Percentiles rank a stretch among this genome's conserved stretches.
phyloP scores from a whole-genome alignment of 2,797 vertebrate species.

The Sparus aurata region DNA sequence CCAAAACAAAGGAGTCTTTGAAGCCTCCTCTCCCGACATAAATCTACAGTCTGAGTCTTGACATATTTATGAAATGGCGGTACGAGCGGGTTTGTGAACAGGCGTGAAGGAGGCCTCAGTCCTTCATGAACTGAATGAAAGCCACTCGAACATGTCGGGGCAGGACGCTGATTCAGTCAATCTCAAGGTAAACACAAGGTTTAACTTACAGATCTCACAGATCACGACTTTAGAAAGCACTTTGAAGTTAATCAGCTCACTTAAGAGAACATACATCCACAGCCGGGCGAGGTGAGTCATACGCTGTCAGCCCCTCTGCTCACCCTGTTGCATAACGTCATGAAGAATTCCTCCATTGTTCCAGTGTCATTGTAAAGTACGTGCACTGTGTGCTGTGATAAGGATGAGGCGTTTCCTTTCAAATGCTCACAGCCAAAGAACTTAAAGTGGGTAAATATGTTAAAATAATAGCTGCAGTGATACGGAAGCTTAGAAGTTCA shows the following conservation, averaged over 20 bases:
- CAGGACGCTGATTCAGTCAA: slow-evolving; percentile 39
- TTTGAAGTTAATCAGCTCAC: slow-evolving; percentile 65
- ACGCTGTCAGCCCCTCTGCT: slow-evolving; percentile 17
- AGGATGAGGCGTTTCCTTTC: slow-evolving; percentile 31
- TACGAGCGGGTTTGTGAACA: slow-evolving; percentile 4
- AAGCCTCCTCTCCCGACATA: slow-evolving; percentile 5
- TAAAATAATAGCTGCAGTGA: neutral
- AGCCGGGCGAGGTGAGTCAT: slow-evolving; percentile 43
- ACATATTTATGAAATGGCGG: slow-evolving; percentile 24
- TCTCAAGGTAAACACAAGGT: slow-evolving; percentile 59
- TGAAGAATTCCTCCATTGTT: slow-evolving; percentile 53
- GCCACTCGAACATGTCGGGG: slow-evolving; percentile 35
- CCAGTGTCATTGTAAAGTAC: slow-evolving; percentile 22
- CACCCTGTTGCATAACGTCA: slow-evolving; percentile 39
- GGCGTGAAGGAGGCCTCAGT: slow-evolving; percentile 14
- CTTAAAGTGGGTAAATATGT: neutral
- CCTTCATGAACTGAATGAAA: slow-evolving; percentile 11
- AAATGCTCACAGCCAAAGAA: slow-evolving; percentile 15
- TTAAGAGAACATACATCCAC: slow-evolving; percentile 48
- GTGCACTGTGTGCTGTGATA: slow-evolving; percentile 8
- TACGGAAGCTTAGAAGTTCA: slow-evolving; percentile 15
- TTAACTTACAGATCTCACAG: slow-evolving; percentile 42
- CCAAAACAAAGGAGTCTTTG: slow-evolving; percentile 26
- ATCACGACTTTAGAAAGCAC: slow-evolving; percentile 38
- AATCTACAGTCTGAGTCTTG: slow-evolving; percentile 2